These are phyloP conservation scores for Datnioides undecimradiatus DNA, from an alignment of 2,113 vertebrate species.

Conservation along the genomic window DNA sequence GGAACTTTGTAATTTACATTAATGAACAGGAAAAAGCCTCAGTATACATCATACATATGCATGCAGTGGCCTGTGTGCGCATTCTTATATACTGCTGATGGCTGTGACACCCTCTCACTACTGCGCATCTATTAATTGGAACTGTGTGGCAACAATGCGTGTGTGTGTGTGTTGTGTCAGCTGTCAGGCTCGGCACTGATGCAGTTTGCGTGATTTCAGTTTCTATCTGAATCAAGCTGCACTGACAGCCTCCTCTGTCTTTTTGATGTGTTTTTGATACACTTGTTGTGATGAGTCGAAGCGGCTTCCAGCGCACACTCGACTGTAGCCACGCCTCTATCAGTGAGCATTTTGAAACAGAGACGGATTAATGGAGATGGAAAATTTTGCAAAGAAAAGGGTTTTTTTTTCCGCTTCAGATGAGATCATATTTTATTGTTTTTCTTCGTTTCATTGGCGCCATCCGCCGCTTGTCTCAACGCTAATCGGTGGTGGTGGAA, in stretches of 20 bases:
- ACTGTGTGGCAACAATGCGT: slow-evolving; percentile 4
- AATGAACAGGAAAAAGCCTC: slow-evolving; percentile 16
- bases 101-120: neutral
- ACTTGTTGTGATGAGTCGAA: slow-evolving; percentile 24
- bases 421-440: too few relatives aligned
- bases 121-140: slow-evolving; percentile 20
- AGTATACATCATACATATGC: neutral
- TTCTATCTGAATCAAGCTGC: slow-evolving; percentile 20
- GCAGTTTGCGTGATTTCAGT: slow-evolving; percentile 34
- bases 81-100: neutral
- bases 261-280: slow-evolving; percentile 22
- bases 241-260: slow-evolving; percentile 14
- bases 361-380: too few relatives aligned
- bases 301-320: neutral
- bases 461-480: too few relatives aligned
- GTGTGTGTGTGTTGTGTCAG: slow-evolving; percentile 35
- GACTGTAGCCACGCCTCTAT: too few relatives aligned
- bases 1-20: neutral
- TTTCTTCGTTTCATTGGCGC: too few relatives aligned
- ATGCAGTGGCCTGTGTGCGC: neutral
- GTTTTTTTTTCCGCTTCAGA: too few relatives aligned
- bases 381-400: too few relatives aligned
- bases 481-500: too few relatives aligned
- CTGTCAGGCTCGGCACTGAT: slow-evolving; percentile 35
- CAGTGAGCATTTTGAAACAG: too few relatives aligned